Evolutionary conservation across 2,113 vertebrate species (phyloP), one percentile per base, ranked within the genome.

Genomic region (Dipodomys spectabilis): DNA sequence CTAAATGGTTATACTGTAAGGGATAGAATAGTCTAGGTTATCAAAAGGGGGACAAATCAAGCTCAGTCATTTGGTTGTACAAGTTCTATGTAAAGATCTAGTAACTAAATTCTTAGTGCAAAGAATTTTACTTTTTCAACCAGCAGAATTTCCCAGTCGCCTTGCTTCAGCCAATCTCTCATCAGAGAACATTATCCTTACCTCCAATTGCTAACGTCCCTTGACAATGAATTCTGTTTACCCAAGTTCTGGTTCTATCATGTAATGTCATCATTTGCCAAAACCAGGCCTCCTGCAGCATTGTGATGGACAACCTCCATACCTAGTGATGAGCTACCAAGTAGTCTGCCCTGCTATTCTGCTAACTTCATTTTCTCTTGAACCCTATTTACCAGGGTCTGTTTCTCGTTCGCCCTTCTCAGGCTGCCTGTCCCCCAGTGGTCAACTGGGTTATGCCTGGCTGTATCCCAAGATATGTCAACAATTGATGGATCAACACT

Each of bases 391-490:
- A 65, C 28, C 71, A 25, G 5, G 60, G 65, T 32, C 72, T 68
- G 16, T 27, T 68, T 64, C 75, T 39, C 65, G 23, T 35, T 10
- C 49, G 71, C n/a, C 60, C n/a, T 68, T 65, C n/a, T 72, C 60
- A 73, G 79, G 62, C 92, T 80, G 82, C 75, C 68, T 27, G 1
- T 86, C 69, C 88, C 64, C 28, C 39, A 16, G 64, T 15, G 83
- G 91, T 49, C 68, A 92, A 81, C 81, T 49, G 85, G 88, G 73
- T 44, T 82, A 75, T 79, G 89, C 39, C 91, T 91, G 93, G 95
- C 93, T 45, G 25, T 4, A 13, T 83, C 88, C 96, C 93, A 95
- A 96, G 86, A 88, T 83, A 94, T 71, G 91, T 69, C 93, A 96
- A 49, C 86, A 82, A 87, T 30, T 81, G 82, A 86, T 71, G 92